These are phyloP conservation scores for Eutolmus rufibarbis DNA, from an alignment of 2,888 invertebrate species.

Conservation along the genomic window DNA sequence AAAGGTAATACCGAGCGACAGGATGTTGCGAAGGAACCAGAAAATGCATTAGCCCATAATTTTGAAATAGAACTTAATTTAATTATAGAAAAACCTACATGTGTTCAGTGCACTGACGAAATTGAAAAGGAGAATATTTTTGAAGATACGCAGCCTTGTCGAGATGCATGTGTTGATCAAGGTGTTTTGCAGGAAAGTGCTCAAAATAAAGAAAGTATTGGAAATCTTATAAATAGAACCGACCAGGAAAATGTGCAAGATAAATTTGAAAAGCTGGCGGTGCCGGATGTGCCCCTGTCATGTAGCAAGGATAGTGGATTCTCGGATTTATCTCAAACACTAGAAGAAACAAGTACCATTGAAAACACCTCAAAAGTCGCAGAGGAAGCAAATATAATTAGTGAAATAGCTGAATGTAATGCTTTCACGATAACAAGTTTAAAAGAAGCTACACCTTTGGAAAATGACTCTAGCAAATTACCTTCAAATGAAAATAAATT, in stretches of 20 bases:
- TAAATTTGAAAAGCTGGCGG: not conserved
- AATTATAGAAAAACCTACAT: not conserved
- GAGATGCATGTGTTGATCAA: not conserved
- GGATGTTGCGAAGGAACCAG: not conserved
- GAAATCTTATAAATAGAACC: not conserved
- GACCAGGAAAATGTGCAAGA: not conserved
- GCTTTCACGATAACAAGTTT: not conserved
- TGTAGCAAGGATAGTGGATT: not conserved
- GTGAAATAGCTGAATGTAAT: too few species aligned
- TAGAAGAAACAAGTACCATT: not conserved
- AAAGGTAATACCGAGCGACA: not conserved
- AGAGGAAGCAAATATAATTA: not conserved
- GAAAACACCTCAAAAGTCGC: not conserved
- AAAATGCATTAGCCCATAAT: not conserved
- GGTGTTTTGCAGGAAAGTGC: not conserved
- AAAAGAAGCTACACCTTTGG: not conserved
- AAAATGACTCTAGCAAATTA: not conserved
- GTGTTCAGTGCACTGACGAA: not conserved
- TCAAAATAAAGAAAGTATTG: not conserved
- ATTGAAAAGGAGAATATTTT: not conserved
- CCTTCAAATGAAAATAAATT: not conserved
- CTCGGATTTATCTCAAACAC: not conserved
- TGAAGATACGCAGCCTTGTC: not conserved
- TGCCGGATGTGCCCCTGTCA: not conserved
- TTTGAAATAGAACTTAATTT: not conserved